Conservation (phyloP, 2,113 vertebrate genomes). For the Heterotis niloticus region DNA sequence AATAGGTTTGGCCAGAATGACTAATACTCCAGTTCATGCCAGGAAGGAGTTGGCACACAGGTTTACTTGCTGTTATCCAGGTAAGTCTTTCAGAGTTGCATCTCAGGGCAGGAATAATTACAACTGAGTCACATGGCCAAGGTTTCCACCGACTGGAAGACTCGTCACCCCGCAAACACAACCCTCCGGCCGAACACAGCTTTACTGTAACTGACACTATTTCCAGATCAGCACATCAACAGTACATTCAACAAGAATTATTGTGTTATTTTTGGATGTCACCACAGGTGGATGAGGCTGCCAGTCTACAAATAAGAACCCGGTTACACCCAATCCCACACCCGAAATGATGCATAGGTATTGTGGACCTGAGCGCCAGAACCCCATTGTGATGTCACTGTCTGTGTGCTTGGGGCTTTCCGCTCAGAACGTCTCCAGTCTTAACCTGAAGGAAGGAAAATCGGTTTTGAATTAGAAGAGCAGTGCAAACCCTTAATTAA, state of each 20-base stretch:
- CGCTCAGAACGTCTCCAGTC: not conserved
- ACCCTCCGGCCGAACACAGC: not conserved
- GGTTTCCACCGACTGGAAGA: constrained; percentile 21
- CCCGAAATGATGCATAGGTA: not conserved
- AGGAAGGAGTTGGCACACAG: not conserved
- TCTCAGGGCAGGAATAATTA: constrained; percentile 18
- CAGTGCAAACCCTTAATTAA: not conserved
- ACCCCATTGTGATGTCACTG: constrained; percentile 12
- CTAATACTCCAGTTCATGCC: not conserved
- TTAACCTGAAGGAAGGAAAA: not conserved
- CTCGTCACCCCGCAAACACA: not conserved
- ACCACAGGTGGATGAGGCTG: not conserved
- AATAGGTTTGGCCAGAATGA: constrained; percentile 1
- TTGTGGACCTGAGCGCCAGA: not conserved
- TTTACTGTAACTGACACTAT: constrained; percentile 18
- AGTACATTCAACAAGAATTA: not conserved
- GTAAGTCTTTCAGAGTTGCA: constrained; percentile 6
- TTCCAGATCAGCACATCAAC: not conserved
- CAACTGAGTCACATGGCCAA: constrained; percentile 11
- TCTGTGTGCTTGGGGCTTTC: not conserved
- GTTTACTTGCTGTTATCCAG: not conserved
- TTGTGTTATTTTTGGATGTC: constrained; percentile 18
- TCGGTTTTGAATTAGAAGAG: not conserved
- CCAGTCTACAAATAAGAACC: not conserved
- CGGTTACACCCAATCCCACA: constrained; percentile 6